Percentiles rank a stretch among this genome's conserved stretches.
Conservation (phyloP, 2,797 vertebrate genomes). For the Neopelma chrysocephalum region DNA sequence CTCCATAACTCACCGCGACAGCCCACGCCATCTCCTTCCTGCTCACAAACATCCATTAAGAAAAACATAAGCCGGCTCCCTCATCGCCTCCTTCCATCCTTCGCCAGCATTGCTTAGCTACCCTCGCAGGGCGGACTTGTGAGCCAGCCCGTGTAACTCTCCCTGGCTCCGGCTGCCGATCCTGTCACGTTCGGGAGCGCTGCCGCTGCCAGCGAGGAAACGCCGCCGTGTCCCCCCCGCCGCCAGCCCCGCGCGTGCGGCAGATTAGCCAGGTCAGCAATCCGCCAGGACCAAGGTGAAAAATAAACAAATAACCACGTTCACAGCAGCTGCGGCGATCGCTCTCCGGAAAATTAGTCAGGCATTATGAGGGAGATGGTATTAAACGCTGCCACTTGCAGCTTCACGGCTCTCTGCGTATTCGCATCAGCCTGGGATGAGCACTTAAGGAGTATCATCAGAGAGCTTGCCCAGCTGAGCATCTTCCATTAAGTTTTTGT, state of each 20-base stretch:
- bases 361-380: conserved; percentile 66
- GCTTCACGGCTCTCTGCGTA: conserved; percentile 72
- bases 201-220: conserved; percentile 1
- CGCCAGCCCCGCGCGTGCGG: background rate
- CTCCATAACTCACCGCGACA: conserved; percentile 75
- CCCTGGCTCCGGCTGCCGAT: background rate
- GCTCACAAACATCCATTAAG: conserved; percentile 70
- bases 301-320: conserved; percentile 73
- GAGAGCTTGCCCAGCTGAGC: conserved; percentile 69
- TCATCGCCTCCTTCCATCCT: conserved; percentile 32
- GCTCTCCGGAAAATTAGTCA: conserved; percentile 75
- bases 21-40: conserved; percentile 64
- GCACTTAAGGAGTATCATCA: conserved; percentile 74
- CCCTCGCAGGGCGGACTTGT: fast-evolving
- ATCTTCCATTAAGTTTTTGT: conserved; percentile 78
- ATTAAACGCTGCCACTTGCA: conserved; percentile 77
- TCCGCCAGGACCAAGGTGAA: conserved; percentile 72
- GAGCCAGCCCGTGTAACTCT: background rate
- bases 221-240: background rate
- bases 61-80: conserved; percentile 20
- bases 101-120: background rate
- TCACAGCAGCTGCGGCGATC: conserved; percentile 66
- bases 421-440: conserved; percentile 54
- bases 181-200: background rate
- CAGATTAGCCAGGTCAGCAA: conserved; percentile 74